These are phyloP conservation scores for Papilio gigon DNA, from an alignment of 2,888 invertebrate genomes.

Conservation along the genomic window DNA sequence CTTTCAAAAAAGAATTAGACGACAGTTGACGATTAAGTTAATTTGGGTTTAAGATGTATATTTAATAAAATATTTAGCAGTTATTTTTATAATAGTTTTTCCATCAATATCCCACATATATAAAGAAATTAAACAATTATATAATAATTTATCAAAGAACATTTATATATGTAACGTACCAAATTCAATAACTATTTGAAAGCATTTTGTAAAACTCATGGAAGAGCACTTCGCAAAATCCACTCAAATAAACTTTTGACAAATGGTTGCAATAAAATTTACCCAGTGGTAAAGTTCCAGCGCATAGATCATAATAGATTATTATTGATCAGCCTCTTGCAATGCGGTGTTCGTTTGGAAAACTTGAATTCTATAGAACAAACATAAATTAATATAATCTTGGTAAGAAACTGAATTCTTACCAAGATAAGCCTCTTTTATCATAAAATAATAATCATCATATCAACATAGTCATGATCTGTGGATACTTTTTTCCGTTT, in stretches of 20 bases:
- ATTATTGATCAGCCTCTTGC: constrained; percentile 1
- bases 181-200: constrained; percentile 11
- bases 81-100: too few species aligned
- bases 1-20: too few species aligned
- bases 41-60: too few species aligned
- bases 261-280: constrained; percentile 25
- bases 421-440: too few species aligned
- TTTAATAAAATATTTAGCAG: too few species aligned
- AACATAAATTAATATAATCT: background rate
- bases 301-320: constrained; percentile 12
- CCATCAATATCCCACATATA: too few species aligned
- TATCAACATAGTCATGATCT: too few species aligned
- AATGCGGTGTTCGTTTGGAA: background rate
- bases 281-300: constrained; percentile 1
- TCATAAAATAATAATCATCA: too few species aligned
- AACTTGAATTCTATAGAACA: background rate
- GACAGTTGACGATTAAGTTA: too few species aligned
- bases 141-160: background rate
- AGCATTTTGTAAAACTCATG: constrained; percentile 6
- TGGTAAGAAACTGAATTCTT: too few species aligned
- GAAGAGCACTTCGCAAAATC: constrained; percentile 4
- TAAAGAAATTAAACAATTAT: background rate
- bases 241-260: constrained; percentile 27
- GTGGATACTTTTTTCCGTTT: too few species aligned
- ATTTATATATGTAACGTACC: background rate